phyloP scores from a whole-genome alignment of 2,797 vertebrate species.

The Trichosurus vulpecula region DNA sequence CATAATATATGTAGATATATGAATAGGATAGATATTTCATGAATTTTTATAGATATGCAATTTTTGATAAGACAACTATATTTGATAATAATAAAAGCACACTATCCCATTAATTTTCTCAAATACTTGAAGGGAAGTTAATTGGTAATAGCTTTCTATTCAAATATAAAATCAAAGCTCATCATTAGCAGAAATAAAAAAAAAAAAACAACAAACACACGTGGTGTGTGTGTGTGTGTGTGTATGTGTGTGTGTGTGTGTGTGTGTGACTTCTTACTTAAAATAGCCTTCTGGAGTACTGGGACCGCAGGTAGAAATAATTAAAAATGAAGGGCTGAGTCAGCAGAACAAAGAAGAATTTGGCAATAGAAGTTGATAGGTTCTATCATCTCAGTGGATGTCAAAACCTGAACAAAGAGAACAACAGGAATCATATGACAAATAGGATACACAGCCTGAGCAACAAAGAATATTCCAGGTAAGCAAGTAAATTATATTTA shows the following conservation, averaged over 20 bases:
- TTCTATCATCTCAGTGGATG: neutral
- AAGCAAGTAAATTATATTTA: neutral
- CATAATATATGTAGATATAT: neutral
- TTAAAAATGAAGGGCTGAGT: neutral
- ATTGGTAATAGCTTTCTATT: neutral
- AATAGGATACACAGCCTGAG: neutral
- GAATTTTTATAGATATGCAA: neutral
- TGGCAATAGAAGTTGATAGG: neutral
- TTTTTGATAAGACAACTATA: neutral
- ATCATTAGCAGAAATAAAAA: neutral
- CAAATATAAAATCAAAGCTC: neutral
- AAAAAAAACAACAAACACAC: too few species aligned
- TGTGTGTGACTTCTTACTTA: neutral
- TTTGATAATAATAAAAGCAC: neutral
- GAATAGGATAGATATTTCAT: neutral
- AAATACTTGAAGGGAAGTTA: constrained; percentile 2
- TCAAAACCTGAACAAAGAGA: neutral
- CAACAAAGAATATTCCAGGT: neutral
- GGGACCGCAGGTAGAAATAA: neutral
- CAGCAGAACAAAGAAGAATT: neutral
- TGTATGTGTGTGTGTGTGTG: too few species aligned
- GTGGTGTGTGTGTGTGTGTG: too few species aligned
- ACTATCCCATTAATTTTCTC: neutral
- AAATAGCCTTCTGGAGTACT: neutral
- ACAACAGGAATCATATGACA: neutral